A percentile compares a stretch with the other conserved stretches of the same genome.
These are phyloP conservation scores for Venustaconcha ellipsiformis DNA, from an alignment of 1,140 invertebrate species.

Conservation along the genomic window DNA sequence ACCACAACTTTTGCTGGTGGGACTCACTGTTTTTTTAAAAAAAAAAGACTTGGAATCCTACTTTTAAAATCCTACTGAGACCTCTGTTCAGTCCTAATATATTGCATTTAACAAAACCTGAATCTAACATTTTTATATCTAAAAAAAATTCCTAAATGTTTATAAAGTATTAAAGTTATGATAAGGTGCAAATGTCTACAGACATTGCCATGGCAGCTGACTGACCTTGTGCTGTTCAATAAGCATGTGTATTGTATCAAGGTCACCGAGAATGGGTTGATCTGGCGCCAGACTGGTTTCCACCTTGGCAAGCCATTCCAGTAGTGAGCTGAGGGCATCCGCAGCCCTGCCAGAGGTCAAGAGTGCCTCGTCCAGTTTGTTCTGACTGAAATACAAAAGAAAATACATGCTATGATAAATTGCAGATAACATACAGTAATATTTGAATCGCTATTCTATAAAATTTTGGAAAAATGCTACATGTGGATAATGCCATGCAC, in stretches of 20 bases:
- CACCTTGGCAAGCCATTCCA: slow-evolving; percentile 93
- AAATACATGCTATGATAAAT: not conserved
- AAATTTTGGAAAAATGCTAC: not conserved
- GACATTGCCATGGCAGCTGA: not conserved
- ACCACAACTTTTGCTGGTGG: too few species aligned
- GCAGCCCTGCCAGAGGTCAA: slow-evolving; percentile 96
- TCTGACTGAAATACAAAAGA: slow-evolving; percentile 75
- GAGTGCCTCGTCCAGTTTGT: slow-evolving; percentile 93
- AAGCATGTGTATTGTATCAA: slow-evolving; percentile 94
- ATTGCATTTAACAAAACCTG: too few species aligned
- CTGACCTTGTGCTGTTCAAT: slow-evolving; percentile 90
- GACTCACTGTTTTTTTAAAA: too few species aligned
- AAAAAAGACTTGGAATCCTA: too few species aligned
- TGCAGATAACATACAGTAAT: too few species aligned
- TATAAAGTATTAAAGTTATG: too few species aligned
- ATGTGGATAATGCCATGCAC: not conserved
- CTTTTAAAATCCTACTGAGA: too few species aligned
- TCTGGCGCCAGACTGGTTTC: slow-evolving; percentile 81
- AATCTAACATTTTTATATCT: too few species aligned
- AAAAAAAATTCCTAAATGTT: too few species aligned
- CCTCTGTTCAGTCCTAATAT: too few species aligned
- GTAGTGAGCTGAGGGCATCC: slow-evolving; percentile 91
- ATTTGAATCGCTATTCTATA: too few species aligned
- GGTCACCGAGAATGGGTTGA: slow-evolving; percentile 90
- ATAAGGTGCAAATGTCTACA: too few species aligned